phyloP scores from a whole-genome alignment of 2,888 invertebrate genomes.

The Epirrhoe alternata region DNA sequence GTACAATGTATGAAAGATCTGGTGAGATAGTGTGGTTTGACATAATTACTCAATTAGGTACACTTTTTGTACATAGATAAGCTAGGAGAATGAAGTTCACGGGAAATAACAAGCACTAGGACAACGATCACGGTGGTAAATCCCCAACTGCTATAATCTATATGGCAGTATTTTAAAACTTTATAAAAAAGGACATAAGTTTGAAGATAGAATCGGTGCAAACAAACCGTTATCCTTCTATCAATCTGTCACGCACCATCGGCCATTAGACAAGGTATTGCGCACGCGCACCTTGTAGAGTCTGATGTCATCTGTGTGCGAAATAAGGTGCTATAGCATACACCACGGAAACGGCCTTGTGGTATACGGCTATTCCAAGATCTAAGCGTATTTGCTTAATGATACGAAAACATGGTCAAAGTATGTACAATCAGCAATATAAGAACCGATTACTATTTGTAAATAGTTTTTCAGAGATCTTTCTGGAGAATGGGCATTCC shows the following conservation, averaged over 20 bases:
- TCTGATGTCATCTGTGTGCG: constrained; percentile 61
- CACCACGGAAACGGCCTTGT: constrained; percentile 47
- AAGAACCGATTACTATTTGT: no score
- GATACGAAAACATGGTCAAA: constrained; percentile 1
- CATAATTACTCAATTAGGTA: not conserved
- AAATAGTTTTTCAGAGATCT: no score
- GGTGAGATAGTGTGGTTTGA: not conserved
- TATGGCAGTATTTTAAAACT: no score
- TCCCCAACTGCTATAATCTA: no score
- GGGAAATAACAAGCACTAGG: no score
- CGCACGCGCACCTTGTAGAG: constrained; percentile 47
- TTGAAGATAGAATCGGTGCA: constrained; percentile 3
- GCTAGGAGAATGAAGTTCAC: no score
- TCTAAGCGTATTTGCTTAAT: constrained; percentile 15
- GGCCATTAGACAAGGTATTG: constrained; percentile 33
- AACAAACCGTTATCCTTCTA: constrained; percentile 7
- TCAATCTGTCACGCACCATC: constrained; percentile 8
- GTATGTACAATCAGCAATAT: not conserved
- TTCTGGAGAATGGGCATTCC: no score
- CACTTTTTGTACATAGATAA: not conserved
- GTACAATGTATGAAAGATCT: no score
- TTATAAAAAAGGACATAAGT: not conserved
- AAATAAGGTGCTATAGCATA: constrained; percentile 44
- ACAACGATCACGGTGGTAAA: no score
- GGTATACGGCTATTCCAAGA: constrained; percentile 32